Evolutionary conservation across 2,888 invertebrate species (phyloP).

Genomic region (Pheosia tremula): DNA sequence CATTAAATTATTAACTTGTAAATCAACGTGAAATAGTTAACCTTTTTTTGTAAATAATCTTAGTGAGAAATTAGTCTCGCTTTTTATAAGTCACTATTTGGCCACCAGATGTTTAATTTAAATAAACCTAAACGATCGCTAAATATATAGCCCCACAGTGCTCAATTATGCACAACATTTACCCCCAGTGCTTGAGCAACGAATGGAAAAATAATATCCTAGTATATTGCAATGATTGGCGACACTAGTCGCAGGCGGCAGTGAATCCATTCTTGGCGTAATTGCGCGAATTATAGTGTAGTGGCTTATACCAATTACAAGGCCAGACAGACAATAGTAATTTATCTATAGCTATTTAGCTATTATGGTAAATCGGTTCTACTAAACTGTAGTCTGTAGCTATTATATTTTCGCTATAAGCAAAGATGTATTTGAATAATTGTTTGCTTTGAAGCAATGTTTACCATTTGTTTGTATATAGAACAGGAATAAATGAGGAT

Average conservation of each 20-base stretch:
- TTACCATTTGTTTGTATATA: background rate
- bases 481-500: no score
- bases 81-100: no score
- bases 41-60: no score
- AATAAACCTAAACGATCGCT: no score
- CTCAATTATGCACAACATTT: background rate
- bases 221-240: constrained; percentile 8
- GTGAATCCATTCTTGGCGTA: constrained; percentile 41
- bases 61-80: no score
- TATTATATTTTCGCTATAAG: background rate
- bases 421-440: no score
- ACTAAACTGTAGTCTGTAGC: background rate
- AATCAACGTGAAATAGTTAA: no score
- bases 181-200: background rate
- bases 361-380: constrained; percentile 5
- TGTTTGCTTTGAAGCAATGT: background rate
- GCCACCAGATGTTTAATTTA: no score
- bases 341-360: constrained; percentile 15
- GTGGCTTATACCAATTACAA: constrained; percentile 30
- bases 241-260: constrained; percentile 25
- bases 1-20: no score
- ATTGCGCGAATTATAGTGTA: constrained; percentile 40
- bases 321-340: constrained; percentile 33
- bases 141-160: no score
- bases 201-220: background rate